Evolutionary conservation across 2,113 vertebrate species (phyloP).

Genomic region (Caranx melampygus): DNA sequence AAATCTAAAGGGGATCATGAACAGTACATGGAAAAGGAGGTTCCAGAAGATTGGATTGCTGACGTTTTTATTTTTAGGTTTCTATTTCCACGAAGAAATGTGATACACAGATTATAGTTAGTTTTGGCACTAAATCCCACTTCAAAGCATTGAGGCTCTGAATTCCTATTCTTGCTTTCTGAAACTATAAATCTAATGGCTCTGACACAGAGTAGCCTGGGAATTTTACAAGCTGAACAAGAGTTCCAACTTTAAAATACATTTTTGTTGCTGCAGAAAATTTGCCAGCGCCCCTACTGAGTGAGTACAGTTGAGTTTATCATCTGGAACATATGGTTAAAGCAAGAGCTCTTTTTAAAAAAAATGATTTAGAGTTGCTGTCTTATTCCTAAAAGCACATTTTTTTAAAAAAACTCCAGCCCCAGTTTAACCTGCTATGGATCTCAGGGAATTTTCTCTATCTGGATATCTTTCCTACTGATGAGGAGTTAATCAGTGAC

Average conservation of each 20-base stretch:
- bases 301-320: conserved; percentile 7
- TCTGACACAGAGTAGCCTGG: conserved; percentile 36
- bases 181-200: conserved; percentile 31
- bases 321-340: conserved; percentile 7
- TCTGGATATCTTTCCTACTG: not conserved
- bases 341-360: not conserved
- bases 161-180: conserved; percentile 38
- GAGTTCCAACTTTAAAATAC: conserved; percentile 21
- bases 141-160: conserved; percentile 43
- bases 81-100: conserved; percentile 50
- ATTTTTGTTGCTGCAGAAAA: not conserved
- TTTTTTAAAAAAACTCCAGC: not conserved
- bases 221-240: conserved; percentile 27
- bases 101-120: conserved; percentile 48
- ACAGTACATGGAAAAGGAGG: conserved; percentile 39
- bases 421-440: not conserved
- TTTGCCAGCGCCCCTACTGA: conserved; percentile 27
- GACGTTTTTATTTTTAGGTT: conserved; percentile 52
- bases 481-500: conserved; percentile 11
- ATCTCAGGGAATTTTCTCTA: conserved; percentile 1
- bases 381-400: not conserved
- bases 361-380: not conserved
- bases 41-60: conserved; percentile 38
- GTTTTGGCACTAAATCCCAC: conserved; percentile 47
- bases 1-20: conserved; percentile 18